A percentile compares a stretch with the other conserved stretches of the same genome.
Conservation (phyloP, 2,888 invertebrate species). For the Microctonus brassicae region DNA sequence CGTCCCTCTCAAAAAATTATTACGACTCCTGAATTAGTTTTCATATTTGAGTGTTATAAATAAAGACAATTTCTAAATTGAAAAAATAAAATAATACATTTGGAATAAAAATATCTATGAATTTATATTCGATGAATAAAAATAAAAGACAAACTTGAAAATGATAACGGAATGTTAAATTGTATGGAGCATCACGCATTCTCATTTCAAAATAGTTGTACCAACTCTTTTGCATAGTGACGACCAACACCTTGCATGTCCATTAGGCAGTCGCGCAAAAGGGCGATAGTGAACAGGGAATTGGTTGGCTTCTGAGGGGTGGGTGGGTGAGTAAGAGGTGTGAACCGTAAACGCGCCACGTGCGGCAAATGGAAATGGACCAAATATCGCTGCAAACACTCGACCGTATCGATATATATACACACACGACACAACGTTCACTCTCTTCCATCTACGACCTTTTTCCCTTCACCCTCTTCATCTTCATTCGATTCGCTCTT, state of each 20-base stretch:
- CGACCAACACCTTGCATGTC: slow-evolving; percentile 65
- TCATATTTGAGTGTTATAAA: not conserved
- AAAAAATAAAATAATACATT: too few relatives aligned
- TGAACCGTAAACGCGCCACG: slow-evolving; percentile 68
- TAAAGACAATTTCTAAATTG: too few relatives aligned
- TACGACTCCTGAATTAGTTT: not conserved
- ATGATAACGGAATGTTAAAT: not conserved
- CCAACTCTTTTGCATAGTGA: slow-evolving; percentile 61
- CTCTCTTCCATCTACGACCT: slow-evolving; percentile 53
- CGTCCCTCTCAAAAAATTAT: not conserved
- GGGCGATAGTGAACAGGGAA: slow-evolving; percentile 21
- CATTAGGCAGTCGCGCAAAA: slow-evolving; percentile 54
- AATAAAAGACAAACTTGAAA: not conserved
- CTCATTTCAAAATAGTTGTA: not conserved
- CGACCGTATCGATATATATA: slow-evolving; percentile 63
- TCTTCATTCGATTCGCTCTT: slow-evolving; percentile 34
- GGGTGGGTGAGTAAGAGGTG: slow-evolving; percentile 58
- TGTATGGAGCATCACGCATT: not conserved
- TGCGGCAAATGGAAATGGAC: slow-evolving; percentile 68
- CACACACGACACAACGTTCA: slow-evolving; percentile 54
- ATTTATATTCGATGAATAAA: not conserved
- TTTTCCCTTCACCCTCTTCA: slow-evolving; percentile 42
- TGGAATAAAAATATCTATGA: not conserved
- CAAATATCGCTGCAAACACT: slow-evolving; percentile 68
- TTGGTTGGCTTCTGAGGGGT: slow-evolving; percentile 11